Evolutionary conservation across 1,140 invertebrate species (phyloP), one percentile per base, ranked within the genome.

Genomic region (Diorhabda sublineata): DNA sequence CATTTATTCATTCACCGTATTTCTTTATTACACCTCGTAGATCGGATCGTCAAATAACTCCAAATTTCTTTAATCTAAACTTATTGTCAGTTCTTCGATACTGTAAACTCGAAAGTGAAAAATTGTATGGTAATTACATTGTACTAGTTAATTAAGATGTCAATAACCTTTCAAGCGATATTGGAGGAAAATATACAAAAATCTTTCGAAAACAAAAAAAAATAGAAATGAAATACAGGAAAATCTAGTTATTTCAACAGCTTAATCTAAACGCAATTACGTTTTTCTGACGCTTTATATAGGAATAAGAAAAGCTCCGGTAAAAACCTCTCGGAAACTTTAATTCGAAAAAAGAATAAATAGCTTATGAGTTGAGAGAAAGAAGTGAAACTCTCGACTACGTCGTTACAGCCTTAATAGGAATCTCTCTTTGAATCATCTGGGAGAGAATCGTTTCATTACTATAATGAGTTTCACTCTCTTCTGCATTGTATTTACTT

Each of bases 401-500:
- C 64, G 52, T 65, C 64, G 42, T 65, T 65, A 65, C 64, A 26
- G 64, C 26, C 45, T 45, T 67, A 67, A 67, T 67, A 60, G 66
- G 44, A 67, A 60, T 61, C 66, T n/a, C 44, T 67, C 66, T 60
- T 67, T 52, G 66, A 67, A 60, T 67, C 66, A 67, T 59, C 66
- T 61, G 59, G 64, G 66, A 60, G 66, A 59, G 66, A 61, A 60
- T 60, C 58, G 43, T 67, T 67, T 67, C 66, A 67, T 67, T 60
- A 67, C 43, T 45, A 47, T 67, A 67, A 67, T 59, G 66, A 67
- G 58, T 59, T 67, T 43, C 44, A 43, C 47, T 66, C 45, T 42
- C 26, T 45, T 8, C 11, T 7, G 42, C 66, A 59, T 45, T 67
- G 57, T 67, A 45, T 61, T 60, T 56, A 61, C 43, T 45, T 9